Evolutionary conservation across 2,797 vertebrate genomes (phyloP), one percentile per base, ranked within the genome.

Genomic region (Neosalanx taihuensis): DNA sequence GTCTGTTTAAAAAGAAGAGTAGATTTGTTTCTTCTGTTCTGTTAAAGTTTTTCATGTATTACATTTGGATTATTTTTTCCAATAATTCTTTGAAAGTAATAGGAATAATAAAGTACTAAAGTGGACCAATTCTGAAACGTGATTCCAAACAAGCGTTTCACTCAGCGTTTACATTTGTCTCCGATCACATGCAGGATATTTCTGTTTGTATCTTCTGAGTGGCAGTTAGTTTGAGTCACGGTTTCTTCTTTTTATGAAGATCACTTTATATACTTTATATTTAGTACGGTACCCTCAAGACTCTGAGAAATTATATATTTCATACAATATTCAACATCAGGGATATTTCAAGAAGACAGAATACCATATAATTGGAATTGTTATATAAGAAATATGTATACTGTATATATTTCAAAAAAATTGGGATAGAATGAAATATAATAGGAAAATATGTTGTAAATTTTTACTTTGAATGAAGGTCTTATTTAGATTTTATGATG

Each of bases 401-500:
- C 12, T 72, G 33, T 53, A 33, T 57, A 15, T 12, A 57, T 69
- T 53, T 6, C 15, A 41, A 64, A 53, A 9, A 70, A 1, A 61
- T 66, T 56, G 10, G 31, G 35, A 76, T 70, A 37, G 18, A 6
- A 74, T 65, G 3, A 79, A 78, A 77, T 57, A 67, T 5, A 41
- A 78, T 80, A 72, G 13, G 70, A 73, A 30, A 62, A 78, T 77
- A 26, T 29, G 53, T 9, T 72, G 69, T 30, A 66, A 69, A 72
- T 80, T 83, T 78, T 61, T 78, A 82, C 68, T 73, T 78, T 76
- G 33, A 81, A 63, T 62, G 23, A 29, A 72, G 64, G 71, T 67
- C 58, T 68, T 67, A 26, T 76, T 75, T 70, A 76, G 72, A 75
- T 86, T 85, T 87, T 87, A 73, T 81, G 82, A 82, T 85, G 79